Evolutionary conservation across 1,140 invertebrate genomes (phyloP), one percentile per base, ranked within the genome.

Genomic region (Wasmannia auropunctata): DNA sequence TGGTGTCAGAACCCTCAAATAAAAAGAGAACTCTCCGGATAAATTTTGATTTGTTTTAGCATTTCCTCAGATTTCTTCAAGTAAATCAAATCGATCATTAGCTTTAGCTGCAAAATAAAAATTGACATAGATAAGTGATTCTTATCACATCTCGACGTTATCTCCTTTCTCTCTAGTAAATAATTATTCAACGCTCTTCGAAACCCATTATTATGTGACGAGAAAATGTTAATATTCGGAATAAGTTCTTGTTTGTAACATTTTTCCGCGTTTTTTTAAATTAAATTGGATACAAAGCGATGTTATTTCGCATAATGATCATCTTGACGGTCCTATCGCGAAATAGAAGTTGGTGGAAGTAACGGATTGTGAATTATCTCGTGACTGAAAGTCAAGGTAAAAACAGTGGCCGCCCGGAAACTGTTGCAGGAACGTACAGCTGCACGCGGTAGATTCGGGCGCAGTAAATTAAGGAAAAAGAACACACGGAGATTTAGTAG

Each of bases 331-430:
- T 63, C 65, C 19, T 28, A 28, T 69, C 3, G 31, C 43, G 22
- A 67, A 40, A 65, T 67, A 6, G 2, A 77, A 63, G 11, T 11
- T 22, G 4, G 2, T 19, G 77, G 54, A 80, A 67, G 3, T 69
- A 37, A 67, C 16, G 16, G 10, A 54, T 60, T 10, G 28, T 65
- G 11, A 31, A 46, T 22, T 16, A 67, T 67, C 22, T 40, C 43
- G 14, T 37, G 43, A 79, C 4, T 49, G 3, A 67, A 79, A 79
- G 43, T 25, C 28, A 37, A 65, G 28, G 76, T 65, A 76, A 76
- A 51, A 67, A 37, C 31, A 14, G 28, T 34, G n/a, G 5, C n/a
- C 31, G 6, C 14, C 14, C 40, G 31, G 76, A 67, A 51, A 76
- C 46, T 72, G 40, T 51, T 4, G 22, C 14, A 65, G 14, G 28